These are phyloP conservation scores for Hirtodrosophila alboralis DNA, from an alignment of 2,888 invertebrate genomes.

Conservation along the genomic window DNA sequence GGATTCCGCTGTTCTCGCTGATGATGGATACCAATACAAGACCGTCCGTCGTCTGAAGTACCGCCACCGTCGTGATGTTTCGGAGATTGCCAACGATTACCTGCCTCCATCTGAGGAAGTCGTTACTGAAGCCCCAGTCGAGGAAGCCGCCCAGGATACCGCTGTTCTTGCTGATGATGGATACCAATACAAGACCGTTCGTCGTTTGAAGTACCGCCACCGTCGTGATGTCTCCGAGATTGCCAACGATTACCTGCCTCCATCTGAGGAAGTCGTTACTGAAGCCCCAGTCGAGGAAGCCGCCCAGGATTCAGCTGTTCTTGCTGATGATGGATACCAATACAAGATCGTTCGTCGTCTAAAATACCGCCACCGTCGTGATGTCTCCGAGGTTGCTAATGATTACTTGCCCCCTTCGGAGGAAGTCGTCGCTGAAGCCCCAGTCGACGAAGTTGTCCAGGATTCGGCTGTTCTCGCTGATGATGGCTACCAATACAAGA, in stretches of 20 bases:
- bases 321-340: constrained; percentile 55
- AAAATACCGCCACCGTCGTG: constrained; percentile 64
- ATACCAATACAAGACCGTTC: constrained; percentile 57
- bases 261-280: constrained; percentile 42
- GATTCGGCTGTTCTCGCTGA: constrained; percentile 50
- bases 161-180: constrained; percentile 51
- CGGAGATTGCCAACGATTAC: constrained; percentile 50
- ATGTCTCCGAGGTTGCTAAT: constrained; percentile 55
- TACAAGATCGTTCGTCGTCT: constrained; percentile 67
- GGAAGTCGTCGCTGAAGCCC: constrained; percentile 8
- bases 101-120: constrained; percentile 41
- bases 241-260: constrained; percentile 55
- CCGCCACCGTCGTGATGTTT: constrained; percentile 63
- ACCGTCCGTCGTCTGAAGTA: constrained; percentile 63
- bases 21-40: constrained; percentile 69
- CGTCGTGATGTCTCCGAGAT: constrained; percentile 67
- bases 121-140: constrained; percentile 14
- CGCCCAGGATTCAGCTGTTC: constrained; percentile 45
- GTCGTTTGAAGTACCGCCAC: constrained; percentile 55
- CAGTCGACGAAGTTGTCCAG: constrained; percentile 24
- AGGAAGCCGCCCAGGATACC: constrained; percentile 39
- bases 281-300: constrained; percentile 27
- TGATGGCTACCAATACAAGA: constrained; percentile 67
- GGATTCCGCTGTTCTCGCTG: constrained; percentile 45
- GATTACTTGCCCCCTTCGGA: constrained; percentile 46